Evolutionary conservation across 2,113 vertebrate species (phyloP).

Genomic region (Notothenia coriiceps): DNA sequence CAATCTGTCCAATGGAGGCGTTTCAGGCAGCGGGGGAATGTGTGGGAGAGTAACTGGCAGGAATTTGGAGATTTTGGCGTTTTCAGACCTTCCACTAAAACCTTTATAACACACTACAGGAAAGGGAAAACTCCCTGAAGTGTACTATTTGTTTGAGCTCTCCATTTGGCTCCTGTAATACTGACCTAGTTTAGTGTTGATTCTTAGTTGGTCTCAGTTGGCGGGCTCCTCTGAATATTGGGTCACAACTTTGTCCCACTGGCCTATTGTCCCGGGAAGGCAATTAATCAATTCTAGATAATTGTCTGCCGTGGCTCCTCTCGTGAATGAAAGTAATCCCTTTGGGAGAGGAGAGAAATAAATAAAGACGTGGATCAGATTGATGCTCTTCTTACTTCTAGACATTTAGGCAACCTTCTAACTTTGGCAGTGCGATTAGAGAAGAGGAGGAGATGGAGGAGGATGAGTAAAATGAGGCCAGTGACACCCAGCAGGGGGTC

Average conservation of each 20-base stretch:
- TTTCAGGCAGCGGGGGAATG: too few species aligned
- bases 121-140: background rate
- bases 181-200: slow-evolving; percentile 55
- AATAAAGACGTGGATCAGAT: background rate
- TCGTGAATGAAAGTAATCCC: slow-evolving; percentile 15
- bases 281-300: background rate
- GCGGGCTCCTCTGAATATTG: background rate
- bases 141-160: slow-evolving; percentile 15
- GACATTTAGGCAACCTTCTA: slow-evolving; percentile 29
- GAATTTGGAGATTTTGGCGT: too few species aligned
- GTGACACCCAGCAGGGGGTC: slow-evolving; percentile 58
- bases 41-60: too few species aligned
- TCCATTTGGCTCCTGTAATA: slow-evolving; percentile 22
- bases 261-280: background rate
- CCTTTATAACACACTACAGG: too few species aligned
- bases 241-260: slow-evolving; percentile 37
- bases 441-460: slow-evolving; percentile 38
- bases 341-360: background rate
- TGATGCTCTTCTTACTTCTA: slow-evolving; percentile 14
- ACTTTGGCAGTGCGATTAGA: slow-evolving; percentile 51
- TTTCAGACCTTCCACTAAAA: too few species aligned
- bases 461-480: slow-evolving; percentile 56
- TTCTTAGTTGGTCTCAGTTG: slow-evolving; percentile 32
- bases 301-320: background rate
- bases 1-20: too few species aligned